Evolutionary conservation across 35 echinoderm and acorn worm species (phyloP).

Genomic region (Strongylocentrotus purpuratus): DNA sequence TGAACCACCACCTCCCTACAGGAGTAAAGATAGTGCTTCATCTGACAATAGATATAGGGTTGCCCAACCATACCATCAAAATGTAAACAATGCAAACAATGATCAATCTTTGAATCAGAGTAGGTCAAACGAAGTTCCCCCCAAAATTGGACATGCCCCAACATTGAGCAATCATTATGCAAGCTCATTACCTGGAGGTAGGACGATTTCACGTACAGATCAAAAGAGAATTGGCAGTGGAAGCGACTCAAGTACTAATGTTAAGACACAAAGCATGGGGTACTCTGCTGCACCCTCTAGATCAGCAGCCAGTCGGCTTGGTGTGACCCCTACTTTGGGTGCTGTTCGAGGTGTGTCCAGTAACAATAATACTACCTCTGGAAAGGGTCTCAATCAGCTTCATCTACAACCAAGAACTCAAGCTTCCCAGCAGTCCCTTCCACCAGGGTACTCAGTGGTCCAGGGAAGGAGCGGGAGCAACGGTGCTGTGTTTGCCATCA

Average conservation of each 20-base stretch:
- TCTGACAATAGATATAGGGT: neutral
- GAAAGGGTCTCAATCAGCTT: neutral
- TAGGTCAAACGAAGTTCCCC: neutral
- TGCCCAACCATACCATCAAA: neutral
- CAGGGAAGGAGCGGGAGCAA: neutral
- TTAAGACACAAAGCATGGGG: neutral
- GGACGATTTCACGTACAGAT: neutral
- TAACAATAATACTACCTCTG: neutral
- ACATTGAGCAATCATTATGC: neutral
- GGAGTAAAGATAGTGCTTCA: neutral
- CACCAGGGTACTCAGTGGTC: neutral
- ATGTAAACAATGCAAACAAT: neutral
- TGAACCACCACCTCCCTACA: neutral
- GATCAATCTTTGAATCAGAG: neutral
- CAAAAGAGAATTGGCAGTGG: neutral
- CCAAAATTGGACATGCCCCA: neutral
- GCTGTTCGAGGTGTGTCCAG: neutral
- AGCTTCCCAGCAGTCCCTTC: neutral
- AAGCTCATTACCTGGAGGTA: neutral
- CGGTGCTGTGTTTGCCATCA: neutral
- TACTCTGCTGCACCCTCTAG: neutral
- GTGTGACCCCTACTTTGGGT: neutral
- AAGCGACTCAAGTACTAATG: neutral
- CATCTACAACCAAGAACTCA: neutral
- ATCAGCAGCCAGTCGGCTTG: constrained; percentile 30